These are phyloP conservation scores for Pachypeltis micranthus DNA, from an alignment of 1,140 invertebrate species.

Conservation along the genomic window DNA sequence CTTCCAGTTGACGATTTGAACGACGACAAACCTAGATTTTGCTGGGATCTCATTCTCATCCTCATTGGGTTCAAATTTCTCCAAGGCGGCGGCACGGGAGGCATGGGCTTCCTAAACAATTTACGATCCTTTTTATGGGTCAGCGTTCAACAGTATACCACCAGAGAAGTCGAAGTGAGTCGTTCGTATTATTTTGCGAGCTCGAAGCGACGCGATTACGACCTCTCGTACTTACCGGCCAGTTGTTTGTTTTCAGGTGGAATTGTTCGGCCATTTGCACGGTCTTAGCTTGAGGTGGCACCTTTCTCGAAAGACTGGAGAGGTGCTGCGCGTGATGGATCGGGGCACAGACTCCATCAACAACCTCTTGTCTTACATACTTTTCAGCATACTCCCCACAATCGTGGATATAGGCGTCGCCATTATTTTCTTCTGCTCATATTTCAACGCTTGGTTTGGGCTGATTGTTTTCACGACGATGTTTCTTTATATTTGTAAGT, in stretches of 20 bases:
- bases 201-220: not conserved
- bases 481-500: slow-evolving; percentile 79
- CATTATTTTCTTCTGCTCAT: slow-evolving; percentile 71
- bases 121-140: slow-evolving; percentile 88
- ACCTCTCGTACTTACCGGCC: not conserved
- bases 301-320: slow-evolving; percentile 83
- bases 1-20: slow-evolving; percentile 64
- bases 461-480: slow-evolving; percentile 88
- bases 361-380: slow-evolving; percentile 76
- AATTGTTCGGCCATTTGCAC: slow-evolving; percentile 77
- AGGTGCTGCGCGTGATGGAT: slow-evolving; percentile 89
- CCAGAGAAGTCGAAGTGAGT: slow-evolving; percentile 70
- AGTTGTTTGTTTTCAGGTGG: slow-evolving; percentile 41
- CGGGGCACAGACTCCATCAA: slow-evolving; percentile 90
- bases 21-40: slow-evolving; percentile 42
- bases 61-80: slow-evolving; percentile 83
- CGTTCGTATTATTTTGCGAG: not conserved
- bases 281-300: slow-evolving; percentile 80
- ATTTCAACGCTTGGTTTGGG: slow-evolving; percentile 88
- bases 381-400: slow-evolving; percentile 82
- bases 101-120: slow-evolving; percentile 89
- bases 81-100: slow-evolving; percentile 80
- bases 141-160: slow-evolving; percentile 87
- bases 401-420: slow-evolving; percentile 88
- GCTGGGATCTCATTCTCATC: slow-evolving; percentile 80